Evolutionary conservation across 2,113 vertebrate genomes (phyloP).

Genomic region (Otus sunia): DNA sequence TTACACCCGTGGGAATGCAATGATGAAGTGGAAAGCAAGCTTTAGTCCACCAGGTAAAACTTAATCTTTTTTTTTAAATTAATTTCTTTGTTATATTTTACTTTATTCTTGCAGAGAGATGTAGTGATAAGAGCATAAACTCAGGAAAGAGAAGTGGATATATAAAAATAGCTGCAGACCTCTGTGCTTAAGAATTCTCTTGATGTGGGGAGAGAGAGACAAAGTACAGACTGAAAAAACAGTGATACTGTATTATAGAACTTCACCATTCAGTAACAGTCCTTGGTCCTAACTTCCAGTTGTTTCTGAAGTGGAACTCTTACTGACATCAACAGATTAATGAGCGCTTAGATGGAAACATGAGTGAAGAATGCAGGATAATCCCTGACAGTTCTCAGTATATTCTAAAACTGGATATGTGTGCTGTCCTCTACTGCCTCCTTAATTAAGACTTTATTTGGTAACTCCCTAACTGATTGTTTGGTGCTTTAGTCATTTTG

Average conservation of each 20-base stretch:
- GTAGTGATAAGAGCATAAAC: background rate
- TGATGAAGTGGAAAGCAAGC: conserved; percentile 85
- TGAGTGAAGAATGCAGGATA: background rate
- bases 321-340: background rate
- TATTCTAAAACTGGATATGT: background rate
- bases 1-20: conserved; percentile 80
- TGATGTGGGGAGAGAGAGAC: background rate
- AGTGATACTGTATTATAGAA: background rate
- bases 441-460: background rate
- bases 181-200: background rate
- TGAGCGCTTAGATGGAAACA: background rate
- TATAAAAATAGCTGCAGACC: background rate
- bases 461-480: background rate
- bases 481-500: background rate
- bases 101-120: background rate
- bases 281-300: background rate
- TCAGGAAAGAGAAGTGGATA: background rate
- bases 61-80: background rate
- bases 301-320: background rate
- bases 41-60: conserved; percentile 86
- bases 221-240: background rate
- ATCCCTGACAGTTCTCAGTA: background rate
- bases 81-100: background rate
- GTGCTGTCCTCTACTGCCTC: background rate
- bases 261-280: background rate